phyloP scores from a whole-genome alignment of 2,113 vertebrate genomes.

The Lates calcarifer region DNA sequence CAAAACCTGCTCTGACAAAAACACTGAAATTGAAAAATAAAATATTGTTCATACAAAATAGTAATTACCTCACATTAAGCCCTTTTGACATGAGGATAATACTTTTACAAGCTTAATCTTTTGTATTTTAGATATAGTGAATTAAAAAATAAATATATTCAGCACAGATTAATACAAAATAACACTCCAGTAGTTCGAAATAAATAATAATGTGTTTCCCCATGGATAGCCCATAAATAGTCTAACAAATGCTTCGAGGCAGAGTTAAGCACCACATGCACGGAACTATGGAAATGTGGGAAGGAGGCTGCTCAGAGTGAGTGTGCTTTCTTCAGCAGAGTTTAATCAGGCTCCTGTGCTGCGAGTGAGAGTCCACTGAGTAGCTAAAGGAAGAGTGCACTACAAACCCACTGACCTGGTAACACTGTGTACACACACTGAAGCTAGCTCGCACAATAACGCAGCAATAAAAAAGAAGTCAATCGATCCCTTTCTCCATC shows the following conservation, averaged over 20 bases:
- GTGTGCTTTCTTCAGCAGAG: background rate
- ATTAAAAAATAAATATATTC: background rate
- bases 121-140: background rate
- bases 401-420: slow-evolving; percentile 70
- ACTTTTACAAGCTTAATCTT: background rate
- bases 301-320: slow-evolving; percentile 21
- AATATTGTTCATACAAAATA: background rate
- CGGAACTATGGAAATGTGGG: slow-evolving; percentile 8
- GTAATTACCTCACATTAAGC: background rate
- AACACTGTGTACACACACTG: slow-evolving; percentile 34
- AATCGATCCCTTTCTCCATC: background rate
- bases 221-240: background rate
- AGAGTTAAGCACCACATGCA: slow-evolving; percentile 14
- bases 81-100: background rate
- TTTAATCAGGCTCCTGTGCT: slow-evolving; percentile 32
- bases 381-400: slow-evolving; percentile 20
- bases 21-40: background rate
- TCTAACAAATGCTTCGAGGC: background rate
- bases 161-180: background rate
- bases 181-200: background rate
- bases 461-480: slow-evolving; percentile 46
- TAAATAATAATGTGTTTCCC: background rate
- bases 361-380: slow-evolving; percentile 23
- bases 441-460: slow-evolving; percentile 47
- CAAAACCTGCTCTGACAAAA: slow-evolving; percentile 2